These are phyloP conservation scores for Spodoptera exigua DNA, from an alignment of 2,888 invertebrate genomes.

Conservation along the genomic window DNA sequence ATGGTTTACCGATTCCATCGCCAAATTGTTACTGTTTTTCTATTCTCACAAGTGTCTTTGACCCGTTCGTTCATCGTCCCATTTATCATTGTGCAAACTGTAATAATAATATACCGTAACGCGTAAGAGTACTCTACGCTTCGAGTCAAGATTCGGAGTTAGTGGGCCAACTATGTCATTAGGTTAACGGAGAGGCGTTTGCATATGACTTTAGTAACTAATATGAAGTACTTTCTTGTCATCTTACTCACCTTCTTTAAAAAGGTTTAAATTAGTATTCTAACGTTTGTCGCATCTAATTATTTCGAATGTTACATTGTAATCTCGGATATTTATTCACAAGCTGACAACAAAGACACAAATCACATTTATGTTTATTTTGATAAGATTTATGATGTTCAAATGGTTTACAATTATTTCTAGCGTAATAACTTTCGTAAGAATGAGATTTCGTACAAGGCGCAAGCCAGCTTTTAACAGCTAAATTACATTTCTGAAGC, in stretches of 20 bases:
- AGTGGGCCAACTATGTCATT: constrained; percentile 84
- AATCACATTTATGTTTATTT: too few relatives aligned
- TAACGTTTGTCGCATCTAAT: too few relatives aligned
- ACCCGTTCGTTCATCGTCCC: constrained; percentile 80
- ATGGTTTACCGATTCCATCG: constrained; percentile 61
- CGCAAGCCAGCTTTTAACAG: not conserved
- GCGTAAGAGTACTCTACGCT: constrained; percentile 75
- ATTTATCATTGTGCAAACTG: constrained; percentile 77
- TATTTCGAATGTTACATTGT: too few relatives aligned
- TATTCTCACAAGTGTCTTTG: constrained; percentile 76
- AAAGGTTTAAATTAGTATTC: not conserved
- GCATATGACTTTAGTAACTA: constrained; percentile 71
- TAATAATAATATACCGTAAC: constrained; percentile 83
- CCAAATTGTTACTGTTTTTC: constrained; percentile 62
- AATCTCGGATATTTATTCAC: too few relatives aligned
- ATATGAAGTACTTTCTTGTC: constrained; percentile 33
- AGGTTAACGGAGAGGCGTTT: constrained; percentile 83
- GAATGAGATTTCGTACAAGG: too few relatives aligned
- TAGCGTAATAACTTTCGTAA: too few relatives aligned
- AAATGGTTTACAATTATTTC: too few relatives aligned
- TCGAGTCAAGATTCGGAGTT: constrained; percentile 73
- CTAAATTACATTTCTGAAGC: constrained; percentile 25
- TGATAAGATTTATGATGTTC: too few relatives aligned
- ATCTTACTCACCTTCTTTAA: constrained; percentile 12
- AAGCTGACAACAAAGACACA: too few relatives aligned